Base-by-base conservation (phyloP, 2,797 vertebrate species). In the Kryptolebias ocellatus region DNA sequence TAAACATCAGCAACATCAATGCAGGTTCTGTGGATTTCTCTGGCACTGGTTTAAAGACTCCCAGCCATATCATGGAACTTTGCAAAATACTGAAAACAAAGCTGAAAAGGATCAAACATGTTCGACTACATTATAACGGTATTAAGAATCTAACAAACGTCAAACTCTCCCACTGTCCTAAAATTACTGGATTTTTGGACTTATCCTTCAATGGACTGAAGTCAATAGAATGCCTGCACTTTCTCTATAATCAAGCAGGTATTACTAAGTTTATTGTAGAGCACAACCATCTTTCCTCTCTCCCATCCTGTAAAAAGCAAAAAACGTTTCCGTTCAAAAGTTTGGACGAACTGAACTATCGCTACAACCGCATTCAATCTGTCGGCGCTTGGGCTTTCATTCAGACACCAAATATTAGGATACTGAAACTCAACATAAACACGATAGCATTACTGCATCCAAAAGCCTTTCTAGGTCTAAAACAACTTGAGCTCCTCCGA, bases 351-450 rank as follows among this genome's bases (percentile, higher is more conserved):
- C 44, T 94, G 50, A 92, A 83, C 68, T 93, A 81, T 64, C 88
- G 93, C 37, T 94, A 93, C 78, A 95, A 95, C 74, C 90, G 90
- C 37, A 94, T 95, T 60, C 80, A 89, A n/a, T 28, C 44, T 1
- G 87, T 95, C 10, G 0, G 1, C 0, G 0, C 27, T 31, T 16
- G 54, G 72, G 92, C 94, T 52, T 95, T 95, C 80, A 3, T 27
- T 57, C 66, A 89, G 8, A 87, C 84, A 16, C 91, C 82, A 53
- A 81, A 89, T 1, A 54, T 96, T 24, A 75, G 7, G 27, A 83
- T 0, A 0, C 89, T 97, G 5, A 56, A 90, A 28, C 87, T 97
- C 2, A 95, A 95, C 76, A 94, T 95, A 74, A 97, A 97, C 28
- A 92, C 9, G 5, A 90, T 97, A 37, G 93, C 94, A 6, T 89